phyloP scores from a whole-genome alignment of 1,140 invertebrate species.

The Cydia strobilella region DNA sequence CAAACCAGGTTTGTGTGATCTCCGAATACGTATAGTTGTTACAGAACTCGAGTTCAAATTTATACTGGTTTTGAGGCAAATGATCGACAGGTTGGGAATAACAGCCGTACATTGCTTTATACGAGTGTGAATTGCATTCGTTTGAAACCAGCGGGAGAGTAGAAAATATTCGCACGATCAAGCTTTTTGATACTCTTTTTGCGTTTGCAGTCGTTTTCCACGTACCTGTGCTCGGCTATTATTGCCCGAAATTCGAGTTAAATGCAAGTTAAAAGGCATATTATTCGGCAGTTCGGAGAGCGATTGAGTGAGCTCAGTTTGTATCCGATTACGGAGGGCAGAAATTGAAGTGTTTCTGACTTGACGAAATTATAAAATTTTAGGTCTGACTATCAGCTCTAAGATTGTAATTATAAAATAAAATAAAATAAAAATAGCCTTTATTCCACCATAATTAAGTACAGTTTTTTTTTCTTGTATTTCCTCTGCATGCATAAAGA shows the following conservation, averaged over 20 bases:
- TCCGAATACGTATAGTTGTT: neutral
- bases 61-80: neutral
- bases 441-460: too few relatives aligned
- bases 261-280: constrained; percentile 11
- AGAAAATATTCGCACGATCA: constrained; percentile 20
- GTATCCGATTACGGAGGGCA: neutral
- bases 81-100: neutral
- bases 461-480: too few relatives aligned
- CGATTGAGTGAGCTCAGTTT: neutral
- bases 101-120: neutral
- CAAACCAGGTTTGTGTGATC: neutral
- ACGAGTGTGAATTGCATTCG: constrained; percentile 2
- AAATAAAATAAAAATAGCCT: too few relatives aligned
- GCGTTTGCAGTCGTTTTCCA: neutral
- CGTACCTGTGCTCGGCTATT: neutral
- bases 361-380: neutral
- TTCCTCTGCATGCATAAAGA: too few relatives aligned
- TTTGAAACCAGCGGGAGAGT: constrained; percentile 12
- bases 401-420: too few relatives aligned
- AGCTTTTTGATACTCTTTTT: constrained; percentile 16
- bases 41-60: neutral
- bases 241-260: constrained; percentile 4
- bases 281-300: neutral
- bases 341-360: neutral
- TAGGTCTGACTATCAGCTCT: too few relatives aligned